Base-by-base conservation (phyloP, 2,113 vertebrate species). In the Pycnonotus jocosus region DNA sequence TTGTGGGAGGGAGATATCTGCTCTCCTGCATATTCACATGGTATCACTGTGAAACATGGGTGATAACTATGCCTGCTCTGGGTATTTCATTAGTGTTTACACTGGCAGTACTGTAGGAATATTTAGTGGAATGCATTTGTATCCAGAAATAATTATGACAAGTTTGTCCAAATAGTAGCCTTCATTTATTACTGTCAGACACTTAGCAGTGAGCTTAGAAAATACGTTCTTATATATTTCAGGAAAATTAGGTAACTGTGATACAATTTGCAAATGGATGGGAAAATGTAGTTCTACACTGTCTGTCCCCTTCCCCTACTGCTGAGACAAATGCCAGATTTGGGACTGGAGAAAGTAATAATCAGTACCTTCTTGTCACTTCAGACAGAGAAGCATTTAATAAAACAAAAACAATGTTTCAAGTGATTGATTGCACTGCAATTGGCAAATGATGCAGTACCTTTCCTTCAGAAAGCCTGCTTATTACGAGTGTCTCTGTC, bases 261-360 rank as follows among this genome's bases (percentile, higher is more conserved):
- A 12, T 58, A 24, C 3, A 4, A 35, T 40, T 74, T 79, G 25
- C 72, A 12, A 4, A 1, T 38, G 17, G 33, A 38, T 74, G 57
- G 30, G 33, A 68, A 47, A 45, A 22, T 42, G 8, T 5, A 35
- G n/a, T 66, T 74, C 38, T 74, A 33, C 19, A 5, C 8, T 40
- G 1, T 19, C 21, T 12, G 1, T n/a, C 48, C 25, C 38, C 5
- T 70, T 88, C 13, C 33, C 24, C 8, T 64, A 0, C 60, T 70
- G 19, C 47, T 86, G 83, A 31, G 21, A 21, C 31, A 51, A 61
- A 18, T 21, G 15, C 7, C 83, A 62, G 28, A 20, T 91, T 24
- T 0, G 0, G 42, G 45, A 42, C 42, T 79, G 53, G 61, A 87
- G 53, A 71, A 84, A 84, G 24, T 24, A 40, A 31, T 56, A 38